Evolutionary conservation across 2,113 vertebrate genomes (phyloP), one percentile per base, ranked within the genome.

Genomic region (Pangasianodon gigas): DNA sequence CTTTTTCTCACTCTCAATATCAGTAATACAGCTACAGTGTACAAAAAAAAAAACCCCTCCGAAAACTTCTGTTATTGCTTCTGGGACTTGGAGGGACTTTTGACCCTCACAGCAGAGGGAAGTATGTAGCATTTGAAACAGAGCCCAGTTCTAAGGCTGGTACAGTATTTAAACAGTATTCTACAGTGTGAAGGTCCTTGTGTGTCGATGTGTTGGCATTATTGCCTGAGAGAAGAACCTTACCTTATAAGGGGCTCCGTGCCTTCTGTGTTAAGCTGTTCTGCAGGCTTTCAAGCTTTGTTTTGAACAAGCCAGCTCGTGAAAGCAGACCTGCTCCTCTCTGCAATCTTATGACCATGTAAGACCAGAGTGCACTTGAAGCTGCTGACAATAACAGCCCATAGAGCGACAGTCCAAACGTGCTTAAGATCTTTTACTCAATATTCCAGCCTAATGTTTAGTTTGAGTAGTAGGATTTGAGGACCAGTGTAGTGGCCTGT

Each of bases 341-440:
- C 89, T 86, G 85, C 94, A 80, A 92, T 88, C 46, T 90, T 91
- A 94, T 96, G 95, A 94, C 95, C 95, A 95, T 96, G 94, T 95
- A 96, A 95, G 95, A 92, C 71, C 88, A 91, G 88, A 86, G n/a
- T 85, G 67, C 48, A 62, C 84, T 84, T 32, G 41, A 77, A 19
- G 82, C 37, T n/a, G 71, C 77, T 81, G 32, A 80, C 13, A 74
- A 79, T n/a, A 83, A 67, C 24, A 56, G 65, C 37, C 21, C 44
- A 6, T 54, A 44, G 24, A 58, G 19, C 11, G 4, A 44, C 7
- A 44, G 19, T 79, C 44, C 77, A 54, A 32, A 26, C 21, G 81
- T 74, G 65, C 60, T 41, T 54, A 6, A 37, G 7, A 52, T n/a
- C 21, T 71, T 69, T 88, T 46, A 52, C 48, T 88, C 37, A 54